phyloP scores from a whole-genome alignment of 2,888 invertebrate species.

The Germaria angustata region DNA sequence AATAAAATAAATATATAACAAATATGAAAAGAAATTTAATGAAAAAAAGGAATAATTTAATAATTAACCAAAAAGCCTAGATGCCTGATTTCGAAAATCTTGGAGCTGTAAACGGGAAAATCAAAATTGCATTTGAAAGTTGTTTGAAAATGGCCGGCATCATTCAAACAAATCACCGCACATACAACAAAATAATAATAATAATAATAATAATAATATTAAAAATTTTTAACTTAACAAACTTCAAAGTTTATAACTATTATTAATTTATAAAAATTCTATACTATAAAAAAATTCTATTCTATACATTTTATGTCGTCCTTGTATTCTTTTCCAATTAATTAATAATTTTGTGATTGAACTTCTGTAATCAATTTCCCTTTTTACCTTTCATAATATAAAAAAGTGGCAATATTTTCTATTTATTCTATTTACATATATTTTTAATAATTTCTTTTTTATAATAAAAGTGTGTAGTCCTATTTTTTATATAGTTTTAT shows the following conservation, averaged over 20 bases:
- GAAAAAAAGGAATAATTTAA: background rate
- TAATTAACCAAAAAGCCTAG: background rate
- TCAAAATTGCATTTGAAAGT: background rate
- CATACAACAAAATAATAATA: conserved; percentile 10
- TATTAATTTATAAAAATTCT: background rate
- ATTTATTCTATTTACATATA: background rate
- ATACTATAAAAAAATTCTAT: no score
- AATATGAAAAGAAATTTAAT: conserved; percentile 4
- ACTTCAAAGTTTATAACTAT: background rate
- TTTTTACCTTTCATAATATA: conserved; percentile 11
- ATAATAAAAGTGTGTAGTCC: no score
- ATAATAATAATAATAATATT: no score
- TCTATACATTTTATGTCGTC: conserved; percentile 32
- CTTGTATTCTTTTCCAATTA: conserved; percentile 5
- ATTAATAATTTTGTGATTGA: conserved; percentile 22
- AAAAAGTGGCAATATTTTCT: conserved; percentile 41
- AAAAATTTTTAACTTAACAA: no score
- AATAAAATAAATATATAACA: conserved; percentile 10
- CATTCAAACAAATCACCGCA: conserved; percentile 16
- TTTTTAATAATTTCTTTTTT: background rate
- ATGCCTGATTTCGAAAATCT: background rate
- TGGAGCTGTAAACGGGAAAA: background rate
- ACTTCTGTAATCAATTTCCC: background rate
- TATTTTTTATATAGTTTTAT: conserved; percentile 9
- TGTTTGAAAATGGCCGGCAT: conserved; percentile 1